Evolutionary conservation across 2,113 vertebrate species (phyloP).

Genomic region (Vulpes lagopus): DNA sequence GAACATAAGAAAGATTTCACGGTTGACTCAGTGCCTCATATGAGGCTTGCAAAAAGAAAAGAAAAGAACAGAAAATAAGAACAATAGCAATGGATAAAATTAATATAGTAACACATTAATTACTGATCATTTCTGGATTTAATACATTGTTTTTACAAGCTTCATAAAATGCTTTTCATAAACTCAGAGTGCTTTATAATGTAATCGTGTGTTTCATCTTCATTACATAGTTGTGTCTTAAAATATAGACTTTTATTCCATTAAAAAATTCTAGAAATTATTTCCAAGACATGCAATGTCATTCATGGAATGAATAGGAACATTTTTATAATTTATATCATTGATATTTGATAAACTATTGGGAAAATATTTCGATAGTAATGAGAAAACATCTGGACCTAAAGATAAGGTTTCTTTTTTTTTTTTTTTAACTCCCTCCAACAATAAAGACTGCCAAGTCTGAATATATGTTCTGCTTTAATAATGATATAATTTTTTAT

Average conservation of each 20-base stretch:
- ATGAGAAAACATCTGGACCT: not conserved
- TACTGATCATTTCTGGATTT: not conserved
- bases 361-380: not conserved
- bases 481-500: not conserved
- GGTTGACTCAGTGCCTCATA: not conserved
- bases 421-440: not conserved
- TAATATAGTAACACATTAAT: not conserved
- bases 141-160: not conserved
- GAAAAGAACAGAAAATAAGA: not conserved
- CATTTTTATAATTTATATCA: not conserved
- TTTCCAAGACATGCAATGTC: not conserved
- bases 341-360: not conserved
- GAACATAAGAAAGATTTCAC: not conserved
- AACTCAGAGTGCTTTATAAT: not conserved
- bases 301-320: not conserved
- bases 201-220: not conserved
- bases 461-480: not conserved
- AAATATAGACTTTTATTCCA: not conserved
- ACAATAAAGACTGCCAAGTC: not conserved
- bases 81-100: not conserved
- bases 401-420: not conserved
- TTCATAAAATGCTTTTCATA: not conserved
- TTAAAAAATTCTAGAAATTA: constrained; percentile 15
- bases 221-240: not conserved
- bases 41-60: not conserved